Evolutionary conservation across 2,797 vertebrate genomes (phyloP), one percentile per base, ranked within the genome.

Genomic region (Eremophila alpestris): DNA sequence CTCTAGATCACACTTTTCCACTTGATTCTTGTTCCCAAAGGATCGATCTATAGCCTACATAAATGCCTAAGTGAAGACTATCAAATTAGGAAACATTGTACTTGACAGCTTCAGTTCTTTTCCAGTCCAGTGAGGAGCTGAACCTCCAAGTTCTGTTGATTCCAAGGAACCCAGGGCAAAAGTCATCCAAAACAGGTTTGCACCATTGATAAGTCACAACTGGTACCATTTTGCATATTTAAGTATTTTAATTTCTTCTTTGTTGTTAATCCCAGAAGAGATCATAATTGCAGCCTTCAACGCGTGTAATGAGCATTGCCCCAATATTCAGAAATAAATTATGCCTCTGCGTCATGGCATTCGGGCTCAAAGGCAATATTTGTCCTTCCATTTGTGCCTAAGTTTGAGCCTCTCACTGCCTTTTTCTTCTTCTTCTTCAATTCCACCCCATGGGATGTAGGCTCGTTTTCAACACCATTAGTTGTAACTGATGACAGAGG

Each of bases 301-400:
- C 1, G 1, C 0, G 1, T 29, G 58, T 32, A 69, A 32, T 17
- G 54, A 87, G 34, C 22, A 38, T n/a, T 13, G 11, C 20, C 63
- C 9, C 51, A 43, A 17, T 22, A 87, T n/a, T 52, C 52, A 46
- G 59, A 92, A 94, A 54, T 76, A 85, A 93, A 88, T 65, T 49
- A 88, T 27, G 34, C 83, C 86, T 96, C 89, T 41, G 81, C 1
- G 26, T 89, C 97, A 91, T 30, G 96, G 83, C 58, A 69, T 62
- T 98, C 98, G 3, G 97, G 90, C 78, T 98, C 97, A 90, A 98
- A 99, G 93, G 96, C 97, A 93, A 36, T 83, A 93, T 98, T 98
- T 68, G 97, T 93, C 91, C 94, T 97, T 62, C 98, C 98, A 69
- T 93, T 96, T 59, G 97, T 97, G 49, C 98, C 97, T 34, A 93